Evolutionary conservation across 2,888 invertebrate genomes (phyloP).

Genomic region (Carcina quercana): DNA sequence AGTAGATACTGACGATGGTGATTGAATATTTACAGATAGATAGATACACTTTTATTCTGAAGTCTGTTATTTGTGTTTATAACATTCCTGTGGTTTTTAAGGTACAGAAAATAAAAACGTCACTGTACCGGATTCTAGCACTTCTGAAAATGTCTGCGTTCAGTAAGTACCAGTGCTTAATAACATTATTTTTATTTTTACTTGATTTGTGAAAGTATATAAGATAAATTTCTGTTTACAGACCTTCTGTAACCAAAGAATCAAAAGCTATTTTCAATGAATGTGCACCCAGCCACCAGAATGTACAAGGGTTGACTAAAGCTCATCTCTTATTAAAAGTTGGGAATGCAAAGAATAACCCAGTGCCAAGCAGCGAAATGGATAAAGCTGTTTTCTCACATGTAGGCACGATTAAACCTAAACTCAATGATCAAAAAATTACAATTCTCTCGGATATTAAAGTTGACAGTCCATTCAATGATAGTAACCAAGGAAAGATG

Average conservation of each 20-base stretch:
- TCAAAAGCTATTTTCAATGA: slow-evolving; percentile 9
- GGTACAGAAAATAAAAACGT: slow-evolving; percentile 27
- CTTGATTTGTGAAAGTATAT: background rate
- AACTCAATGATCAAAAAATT: slow-evolving; percentile 41
- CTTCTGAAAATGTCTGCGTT: slow-evolving; percentile 35
- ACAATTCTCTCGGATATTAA: slow-evolving; percentile 59
- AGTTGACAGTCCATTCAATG: slow-evolving; percentile 36
- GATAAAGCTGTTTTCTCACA: background rate
- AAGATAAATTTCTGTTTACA: slow-evolving; percentile 18
- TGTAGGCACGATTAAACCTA: slow-evolving; percentile 22
- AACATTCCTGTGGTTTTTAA: too few species aligned
- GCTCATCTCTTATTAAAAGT: slow-evolving; percentile 22
- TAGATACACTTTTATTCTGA: too few species aligned
- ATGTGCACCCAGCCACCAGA: slow-evolving; percentile 13
- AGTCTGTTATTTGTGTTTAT: too few species aligned
- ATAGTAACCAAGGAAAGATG: slow-evolving; percentile 20
- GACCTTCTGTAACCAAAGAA: slow-evolving; percentile 27
- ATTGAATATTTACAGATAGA: too few species aligned
- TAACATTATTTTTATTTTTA: background rate
- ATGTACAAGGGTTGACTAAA: slow-evolving; percentile 16
- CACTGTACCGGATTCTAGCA: slow-evolving; percentile 50
- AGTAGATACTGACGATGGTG: too few species aligned
- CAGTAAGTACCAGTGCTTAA: slow-evolving; percentile 35
- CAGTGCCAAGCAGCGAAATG: background rate
- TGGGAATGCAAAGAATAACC: slow-evolving; percentile 15